Conservation (phyloP, 2,113 vertebrate genomes). For the Myanophis thanlyinensis region DNA sequence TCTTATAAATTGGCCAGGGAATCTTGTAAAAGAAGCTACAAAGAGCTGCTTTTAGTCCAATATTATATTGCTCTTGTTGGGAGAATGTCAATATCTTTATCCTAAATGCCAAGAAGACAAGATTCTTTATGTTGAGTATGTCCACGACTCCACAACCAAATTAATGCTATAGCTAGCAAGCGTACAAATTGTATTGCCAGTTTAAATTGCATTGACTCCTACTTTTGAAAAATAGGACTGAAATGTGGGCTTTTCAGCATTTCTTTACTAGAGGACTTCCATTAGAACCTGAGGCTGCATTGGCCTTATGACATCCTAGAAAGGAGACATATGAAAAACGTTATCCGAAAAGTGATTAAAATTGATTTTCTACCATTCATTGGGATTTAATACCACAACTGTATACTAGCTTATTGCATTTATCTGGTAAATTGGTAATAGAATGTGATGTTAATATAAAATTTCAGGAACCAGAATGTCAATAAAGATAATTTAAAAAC, state of each 20-base stretch:
- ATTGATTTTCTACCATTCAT: not conserved
- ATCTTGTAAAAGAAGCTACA: not conserved
- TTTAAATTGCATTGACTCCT: not conserved
- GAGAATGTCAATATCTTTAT: too few relatives aligned
- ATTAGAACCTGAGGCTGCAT: not conserved
- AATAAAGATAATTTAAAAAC: not conserved
- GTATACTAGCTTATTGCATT: not conserved
- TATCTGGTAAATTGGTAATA: not conserved
- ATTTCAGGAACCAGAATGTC: not conserved
- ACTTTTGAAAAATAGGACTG: not conserved
- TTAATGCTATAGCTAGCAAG: not conserved
- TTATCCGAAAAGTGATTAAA: not conserved
- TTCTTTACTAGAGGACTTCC: not conserved
- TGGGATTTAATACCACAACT: not conserved
- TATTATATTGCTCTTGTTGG: not conserved
- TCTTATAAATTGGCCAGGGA: not conserved
- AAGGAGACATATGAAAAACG: not conserved
- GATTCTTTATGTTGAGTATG: not conserved
- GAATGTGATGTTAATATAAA: constrained; percentile 11
- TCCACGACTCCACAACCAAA: not conserved
- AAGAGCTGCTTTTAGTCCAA: not conserved
- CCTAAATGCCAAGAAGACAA: not conserved
- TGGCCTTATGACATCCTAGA: not conserved
- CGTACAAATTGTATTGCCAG: not conserved
- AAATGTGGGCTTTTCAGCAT: not conserved